Base-by-base conservation (phyloP, 2,888 invertebrate species). In the Drosophila vallismaia region DNA sequence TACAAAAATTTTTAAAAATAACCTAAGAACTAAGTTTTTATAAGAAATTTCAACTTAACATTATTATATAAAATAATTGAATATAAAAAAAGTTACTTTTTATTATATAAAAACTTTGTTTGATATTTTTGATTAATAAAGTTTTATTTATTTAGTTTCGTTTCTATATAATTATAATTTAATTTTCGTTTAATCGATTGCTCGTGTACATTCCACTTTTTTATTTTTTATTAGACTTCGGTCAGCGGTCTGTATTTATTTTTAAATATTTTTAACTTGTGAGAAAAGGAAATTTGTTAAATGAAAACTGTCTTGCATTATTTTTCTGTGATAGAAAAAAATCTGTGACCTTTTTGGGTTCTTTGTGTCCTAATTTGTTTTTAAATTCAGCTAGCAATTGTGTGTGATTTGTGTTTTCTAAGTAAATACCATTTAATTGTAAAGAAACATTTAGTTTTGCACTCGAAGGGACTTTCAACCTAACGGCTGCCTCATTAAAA, bases 61-160 rank as follows among this genome's bases (percentile, higher is more conserved):
- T 40, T 40, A 8, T 6, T 14, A 14, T 8, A 1, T 44, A 12
- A 55, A 24, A 14, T n/a, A 50, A 31, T 29, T n/a, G 6, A 6
- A 33, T n/a, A 12, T 28, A 19, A 63, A 68, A 57, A n/a, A 48
- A 55, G 33, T 31, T 42, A 9, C 7, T 45, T 8, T 14, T n/a
- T n/a, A 31, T 49, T 9, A 7, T 8, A 0, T 4, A 48, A 31
- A 33, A n/a, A 48, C 28, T 12, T 5, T n/a, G 9, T 24, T 24
- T 7, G 4, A 10, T 19, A 24, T 45, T 45, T 74, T 81, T 81
- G 88, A 86, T 83, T 85, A 86, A 78, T 89, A 78, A 88, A 88
- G 71, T 89, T 88, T 89, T 88, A 86, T 89, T 79, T 84, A 79
- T 79, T 80, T 79, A 54, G 49, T 75, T 86, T 80, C 68, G 40